Conservation (phyloP, 2,113 vertebrate genomes). For the Atlantisia rogersi region DNA sequence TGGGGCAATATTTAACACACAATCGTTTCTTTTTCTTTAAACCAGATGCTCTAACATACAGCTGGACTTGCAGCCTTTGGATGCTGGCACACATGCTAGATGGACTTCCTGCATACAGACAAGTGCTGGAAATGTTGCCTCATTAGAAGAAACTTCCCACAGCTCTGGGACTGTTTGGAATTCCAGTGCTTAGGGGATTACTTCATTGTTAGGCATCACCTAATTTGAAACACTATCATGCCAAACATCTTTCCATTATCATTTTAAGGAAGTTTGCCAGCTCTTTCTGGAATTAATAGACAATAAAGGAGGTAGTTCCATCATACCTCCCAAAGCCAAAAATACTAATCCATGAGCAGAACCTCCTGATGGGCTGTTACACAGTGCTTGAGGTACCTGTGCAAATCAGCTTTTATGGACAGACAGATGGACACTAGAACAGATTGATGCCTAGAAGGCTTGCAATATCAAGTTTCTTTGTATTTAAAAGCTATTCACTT, state of each 20-base stretch:
- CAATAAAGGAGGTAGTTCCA: background rate
- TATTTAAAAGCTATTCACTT: background rate
- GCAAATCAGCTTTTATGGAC: background rate
- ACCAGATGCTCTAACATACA: background rate
- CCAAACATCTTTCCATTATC: conserved; percentile 8
- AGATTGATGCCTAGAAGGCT: background rate
- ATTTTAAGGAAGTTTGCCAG: background rate
- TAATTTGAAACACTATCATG: conserved; percentile 32
- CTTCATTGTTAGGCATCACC: conserved; percentile 8
- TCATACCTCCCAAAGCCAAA: background rate
- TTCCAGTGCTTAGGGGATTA: conserved; percentile 7
- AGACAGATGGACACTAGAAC: background rate
- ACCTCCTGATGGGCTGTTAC: background rate
- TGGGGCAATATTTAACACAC: background rate
- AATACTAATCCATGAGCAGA: background rate
- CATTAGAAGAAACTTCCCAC: background rate
- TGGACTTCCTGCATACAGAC: background rate
- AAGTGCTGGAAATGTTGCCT: conserved; percentile 25
- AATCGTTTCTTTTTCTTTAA: background rate
- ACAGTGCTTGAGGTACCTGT: background rate
- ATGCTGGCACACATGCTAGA: background rate
- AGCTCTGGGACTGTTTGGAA: conserved; percentile 21
- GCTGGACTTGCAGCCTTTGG: background rate
- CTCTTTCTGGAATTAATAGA: background rate
- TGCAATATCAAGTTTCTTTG: background rate